A percentile compares a stretch with the other conserved stretches of the same genome.
Evolutionary conservation across 2,797 vertebrate species (phyloP).

Genomic region (Oreochromis grahami): DNA sequence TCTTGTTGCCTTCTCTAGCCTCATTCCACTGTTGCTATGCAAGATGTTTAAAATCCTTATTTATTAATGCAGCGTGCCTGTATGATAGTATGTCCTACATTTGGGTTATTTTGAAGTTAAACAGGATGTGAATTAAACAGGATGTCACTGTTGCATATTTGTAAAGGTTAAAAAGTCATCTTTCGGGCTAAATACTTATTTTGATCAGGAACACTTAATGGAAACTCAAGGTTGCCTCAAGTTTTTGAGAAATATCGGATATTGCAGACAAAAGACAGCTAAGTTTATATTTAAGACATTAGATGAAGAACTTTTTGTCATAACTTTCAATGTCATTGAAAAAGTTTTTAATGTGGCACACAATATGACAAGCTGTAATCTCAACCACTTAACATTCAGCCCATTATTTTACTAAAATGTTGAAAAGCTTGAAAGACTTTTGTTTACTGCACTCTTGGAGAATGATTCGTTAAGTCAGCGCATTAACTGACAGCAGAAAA

Average conservation of each 20-base stretch:
- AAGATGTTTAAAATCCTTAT: not conserved
- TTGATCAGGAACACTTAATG: not conserved
- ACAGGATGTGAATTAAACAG: not conserved
- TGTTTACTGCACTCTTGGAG: not conserved
- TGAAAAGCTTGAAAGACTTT: not conserved
- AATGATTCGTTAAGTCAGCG: not conserved
- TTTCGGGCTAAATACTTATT: not conserved
- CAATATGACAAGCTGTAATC: not conserved
- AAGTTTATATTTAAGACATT: not conserved
- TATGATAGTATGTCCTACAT: not conserved
- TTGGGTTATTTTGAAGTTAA: not conserved
- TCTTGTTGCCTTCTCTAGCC: not conserved
- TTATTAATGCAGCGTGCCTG: not conserved
- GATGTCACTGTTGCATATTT: not conserved
- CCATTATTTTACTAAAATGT: not conserved
- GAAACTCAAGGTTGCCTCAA: not conserved
- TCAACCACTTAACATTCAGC: not conserved
- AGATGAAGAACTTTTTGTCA: not conserved
- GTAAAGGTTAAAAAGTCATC: not conserved
- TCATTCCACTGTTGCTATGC: not conserved
- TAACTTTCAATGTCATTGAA: not conserved
- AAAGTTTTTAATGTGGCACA: not conserved
- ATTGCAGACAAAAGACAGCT: not conserved
- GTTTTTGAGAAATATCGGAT: not conserved
- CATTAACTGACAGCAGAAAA: not conserved